Conservation (phyloP, 2,113 vertebrate species). For the Esox niger region DNA sequence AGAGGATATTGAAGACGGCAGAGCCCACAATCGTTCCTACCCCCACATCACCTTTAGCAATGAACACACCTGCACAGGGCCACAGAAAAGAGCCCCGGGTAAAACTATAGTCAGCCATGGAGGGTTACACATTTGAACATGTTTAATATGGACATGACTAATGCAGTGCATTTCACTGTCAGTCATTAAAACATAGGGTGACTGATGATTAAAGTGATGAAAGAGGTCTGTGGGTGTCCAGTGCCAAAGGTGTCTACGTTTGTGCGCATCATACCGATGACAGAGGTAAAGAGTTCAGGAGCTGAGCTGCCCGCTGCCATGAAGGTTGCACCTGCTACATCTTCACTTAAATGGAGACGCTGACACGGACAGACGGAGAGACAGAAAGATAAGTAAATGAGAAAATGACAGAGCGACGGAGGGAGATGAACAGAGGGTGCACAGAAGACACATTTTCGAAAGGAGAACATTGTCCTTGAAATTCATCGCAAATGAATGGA, state of each 20-base stretch:
- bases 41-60: constrained; percentile 96
- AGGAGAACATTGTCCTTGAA: too few relatives aligned
- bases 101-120: too few relatives aligned
- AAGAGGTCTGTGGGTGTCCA: neutral
- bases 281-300: constrained; percentile 96
- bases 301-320: constrained; percentile 98
- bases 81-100: neutral
- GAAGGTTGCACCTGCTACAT: constrained; percentile 95
- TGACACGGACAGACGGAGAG: constrained; percentile 44
- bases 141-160: too few relatives aligned
- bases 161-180: too few relatives aligned
- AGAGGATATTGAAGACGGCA: constrained; percentile 96
- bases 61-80: constrained; percentile 87
- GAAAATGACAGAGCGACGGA: neutral
- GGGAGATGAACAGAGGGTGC: constrained; percentile 19
- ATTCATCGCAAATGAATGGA: too few relatives aligned
- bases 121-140: too few relatives aligned
- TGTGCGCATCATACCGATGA: constrained; percentile 83
- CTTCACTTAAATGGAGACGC: constrained; percentile 93
- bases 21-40: constrained; percentile 98
- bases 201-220: neutral
- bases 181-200: too few relatives aligned
- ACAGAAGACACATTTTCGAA: neutral
- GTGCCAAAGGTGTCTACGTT: neutral
- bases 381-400: neutral